Conservation (phyloP, 2,797 vertebrate species). For the Cyprinodon diabolis region DNA sequence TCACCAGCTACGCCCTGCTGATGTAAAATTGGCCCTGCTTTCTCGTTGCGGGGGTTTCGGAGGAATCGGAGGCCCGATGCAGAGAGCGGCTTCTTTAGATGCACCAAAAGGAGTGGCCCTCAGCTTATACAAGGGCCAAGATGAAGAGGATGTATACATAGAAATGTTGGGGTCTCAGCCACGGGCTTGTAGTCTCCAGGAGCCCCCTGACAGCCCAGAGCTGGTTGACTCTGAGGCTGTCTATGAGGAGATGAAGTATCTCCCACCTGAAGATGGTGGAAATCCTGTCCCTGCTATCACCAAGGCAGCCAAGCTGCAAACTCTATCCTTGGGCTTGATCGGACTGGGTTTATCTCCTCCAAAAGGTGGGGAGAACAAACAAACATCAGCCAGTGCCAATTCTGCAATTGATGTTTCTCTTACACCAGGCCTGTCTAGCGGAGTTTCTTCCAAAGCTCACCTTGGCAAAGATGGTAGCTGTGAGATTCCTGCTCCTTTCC, state of each 20-base stretch:
- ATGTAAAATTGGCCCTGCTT: constrained; percentile 80
- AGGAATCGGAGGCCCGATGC: constrained; percentile 70
- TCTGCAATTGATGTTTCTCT: constrained; percentile 50
- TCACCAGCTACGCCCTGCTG: constrained; percentile 82
- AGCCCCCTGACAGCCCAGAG: constrained; percentile 83
- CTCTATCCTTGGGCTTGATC: constrained; percentile 62
- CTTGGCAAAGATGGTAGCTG: constrained; percentile 81
- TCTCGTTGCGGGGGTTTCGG: constrained; percentile 76
- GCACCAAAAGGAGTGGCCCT: constrained; percentile 74
- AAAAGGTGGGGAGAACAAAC: constrained; percentile 78
- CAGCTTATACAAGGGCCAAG: constrained; percentile 78
- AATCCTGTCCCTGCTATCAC: constrained; percentile 40
- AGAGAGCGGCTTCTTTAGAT: constrained; percentile 81
- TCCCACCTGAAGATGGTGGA: constrained; percentile 81
- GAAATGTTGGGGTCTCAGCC: constrained; percentile 90
- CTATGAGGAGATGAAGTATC: constrained; percentile 99
- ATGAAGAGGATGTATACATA: constrained; percentile 92
- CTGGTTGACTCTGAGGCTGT: constrained; percentile 87
- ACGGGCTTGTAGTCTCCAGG: constrained; percentile 75
- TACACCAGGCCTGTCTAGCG: constrained; percentile 37
- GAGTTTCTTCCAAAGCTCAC: constrained; percentile 44
- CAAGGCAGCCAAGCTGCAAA: constrained; percentile 72
- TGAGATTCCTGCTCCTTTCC: constrained; percentile 95
- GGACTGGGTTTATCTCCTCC: constrained; percentile 69
- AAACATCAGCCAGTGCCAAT: constrained; percentile 40